Base-by-base conservation (phyloP, 2,888 invertebrate genomes). In the Caenorhabditis sp. region DNA sequence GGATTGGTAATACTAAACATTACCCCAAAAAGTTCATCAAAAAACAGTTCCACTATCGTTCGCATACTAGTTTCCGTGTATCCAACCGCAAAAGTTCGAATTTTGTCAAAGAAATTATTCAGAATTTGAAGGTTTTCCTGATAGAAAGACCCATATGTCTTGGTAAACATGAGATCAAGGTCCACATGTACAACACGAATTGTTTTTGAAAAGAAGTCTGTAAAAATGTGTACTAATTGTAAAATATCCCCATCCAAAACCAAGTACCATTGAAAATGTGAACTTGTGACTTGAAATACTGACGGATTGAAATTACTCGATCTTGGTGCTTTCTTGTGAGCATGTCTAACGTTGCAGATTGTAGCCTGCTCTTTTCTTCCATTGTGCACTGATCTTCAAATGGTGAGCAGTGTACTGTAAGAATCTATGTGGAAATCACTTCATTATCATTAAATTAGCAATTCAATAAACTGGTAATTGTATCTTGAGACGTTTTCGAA, bases 1-100 rank as follows among this genome's bases (percentile, higher is more conserved):
- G 82, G 82, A 53, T 82, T 82, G 1, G 82, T 51, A 6, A 82
- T 58, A n/a, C 28, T 70, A 50, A 77, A 82, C 60, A 82, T 61
- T 0, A 82, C 72, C 26, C 61, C 68, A 18, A 82, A 82, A 22
- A 82, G 68, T 58, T 78, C 61, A 58, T 82, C 72, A 13, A 82
- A 82, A 44, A 82, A 82, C 13, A 68, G 6, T n/a, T 72, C 50
- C 15, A 76, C 65, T 2, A 82, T 78, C 6, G 58, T 58, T 37
- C 62, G 60, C 68, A 82, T 82, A 26, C 77, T 78, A 0, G 71
- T 68, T 56, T 78, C 82, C 22, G 82, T 68, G 22, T 68, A 77
- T 3, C 64, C 60, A 0, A 68, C 47, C 11, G 82, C 67, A 18
- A 78, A 82, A 28, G 53, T 70, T 22, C 62, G 60, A 2, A 81